Base-by-base conservation (phyloP, 2,113 vertebrate genomes). In the Cygnus buccinator region DNA sequence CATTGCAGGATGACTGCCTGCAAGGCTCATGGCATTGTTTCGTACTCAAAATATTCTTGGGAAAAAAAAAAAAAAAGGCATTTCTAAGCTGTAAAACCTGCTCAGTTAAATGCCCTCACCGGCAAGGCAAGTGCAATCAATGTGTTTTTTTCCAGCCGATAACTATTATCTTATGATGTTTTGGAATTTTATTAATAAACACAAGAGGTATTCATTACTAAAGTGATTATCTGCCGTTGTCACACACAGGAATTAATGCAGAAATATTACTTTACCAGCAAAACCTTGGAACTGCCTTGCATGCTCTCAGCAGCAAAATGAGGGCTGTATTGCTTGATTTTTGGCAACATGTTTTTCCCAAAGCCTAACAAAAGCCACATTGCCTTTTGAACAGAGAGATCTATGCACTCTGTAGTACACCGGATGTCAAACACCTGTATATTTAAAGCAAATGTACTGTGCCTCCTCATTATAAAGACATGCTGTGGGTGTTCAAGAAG, bases 401-500 rank as follows among this genome's bases (percentile, higher is more conserved):
- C 9, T 1, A 0, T 55, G 77, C n/a, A 5, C 14, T 79, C 71
- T 22, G 23, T 46, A 76, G 70, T 18, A 66, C 6, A 3, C 28
- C 29, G 43, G 22, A 39, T 18, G 65, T 77, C 44, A 37, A 77
- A 54, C 23, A 50, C 5, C 9, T 62, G n/a, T 6, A 44, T 46
- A 84, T 59, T 48, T 48, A 52, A 83, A 86, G 50, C 33, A 66
- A 81, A 87, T 10, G 11, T 52, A 18, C 22, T 35, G 15, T 18
- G 52, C 9, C 4, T 66, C 37, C 21, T 66, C 15, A 31, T 55
- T 0, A 0, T 41, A 41, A 84, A 48, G 75, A 73, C 10, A 21
- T 1, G 7, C 16, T 62, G 3, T 0, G 1, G 4, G 7, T 14
- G 9, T 46, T 84, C 54, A 48, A 37, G 37, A 80, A 21, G 28